A percentile compares a stretch with the other conserved stretches of the same genome.
Conservation (phyloP, 1,140 invertebrate species). For the Lerema accius region DNA sequence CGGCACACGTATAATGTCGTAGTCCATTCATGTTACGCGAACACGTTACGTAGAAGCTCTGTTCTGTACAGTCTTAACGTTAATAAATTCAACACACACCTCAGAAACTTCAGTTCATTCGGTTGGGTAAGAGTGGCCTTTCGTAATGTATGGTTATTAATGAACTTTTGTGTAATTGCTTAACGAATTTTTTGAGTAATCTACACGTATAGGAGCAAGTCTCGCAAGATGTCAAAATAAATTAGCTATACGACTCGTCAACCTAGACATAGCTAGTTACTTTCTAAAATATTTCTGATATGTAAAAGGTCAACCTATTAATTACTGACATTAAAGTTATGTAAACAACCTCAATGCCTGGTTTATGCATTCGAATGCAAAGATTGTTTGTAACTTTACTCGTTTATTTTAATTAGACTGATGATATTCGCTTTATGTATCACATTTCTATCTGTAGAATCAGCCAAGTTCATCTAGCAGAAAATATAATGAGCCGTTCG, state of each 20-base stretch:
- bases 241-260: background rate
- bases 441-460: too few relatives aligned
- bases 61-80: constrained; percentile 13
- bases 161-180: constrained; percentile 45
- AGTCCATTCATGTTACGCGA: constrained; percentile 26
- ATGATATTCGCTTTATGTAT: too few relatives aligned
- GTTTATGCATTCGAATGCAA: too few relatives aligned
- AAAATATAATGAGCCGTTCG: too few relatives aligned
- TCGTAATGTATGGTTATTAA: constrained; percentile 50
- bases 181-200: constrained; percentile 26
- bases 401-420: too few relatives aligned
- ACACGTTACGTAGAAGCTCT: constrained; percentile 14
- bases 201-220: constrained; percentile 25
- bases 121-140: constrained; percentile 23
- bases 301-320: background rate
- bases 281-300: constrained; percentile 36
- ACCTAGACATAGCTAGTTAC: background rate
- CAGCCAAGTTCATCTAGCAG: too few relatives aligned
- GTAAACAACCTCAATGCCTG: too few relatives aligned
- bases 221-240: constrained; percentile 27
- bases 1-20: constrained; percentile 42
- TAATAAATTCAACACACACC: constrained; percentile 40
- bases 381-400: too few relatives aligned
- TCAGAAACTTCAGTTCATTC: constrained; percentile 40
- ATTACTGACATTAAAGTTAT: background rate